Evolutionary conservation across 1,140 invertebrate species (phyloP).

Genomic region (Caenorhabditis briggsae): DNA sequence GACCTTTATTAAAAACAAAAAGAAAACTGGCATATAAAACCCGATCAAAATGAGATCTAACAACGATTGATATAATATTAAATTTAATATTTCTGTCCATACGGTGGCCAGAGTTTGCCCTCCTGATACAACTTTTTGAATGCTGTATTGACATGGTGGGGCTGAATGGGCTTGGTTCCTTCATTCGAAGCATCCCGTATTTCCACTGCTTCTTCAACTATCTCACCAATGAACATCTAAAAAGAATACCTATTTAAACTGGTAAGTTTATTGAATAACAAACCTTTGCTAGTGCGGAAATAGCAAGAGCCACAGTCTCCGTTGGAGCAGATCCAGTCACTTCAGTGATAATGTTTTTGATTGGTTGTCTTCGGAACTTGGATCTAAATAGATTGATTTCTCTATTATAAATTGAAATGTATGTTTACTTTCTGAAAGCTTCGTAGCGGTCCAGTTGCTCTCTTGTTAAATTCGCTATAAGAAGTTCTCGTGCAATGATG

Average conservation of each 20-base stretch:
- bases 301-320: constrained; percentile 58
- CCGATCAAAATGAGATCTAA: not conserved
- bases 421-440: constrained; percentile 54
- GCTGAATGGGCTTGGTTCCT: constrained; percentile 52
- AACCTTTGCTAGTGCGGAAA: constrained; percentile 61
- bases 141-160: constrained; percentile 53
- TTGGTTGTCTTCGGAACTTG: not conserved
- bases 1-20: not conserved
- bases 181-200: constrained; percentile 49
- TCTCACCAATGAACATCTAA: constrained; percentile 60
- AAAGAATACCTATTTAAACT: not conserved
- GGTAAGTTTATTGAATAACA: not conserved
- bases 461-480: constrained; percentile 59
- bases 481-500: not conserved
- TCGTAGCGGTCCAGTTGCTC: constrained; percentile 59
- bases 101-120: constrained; percentile 54
- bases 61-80: not conserved
- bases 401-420: not conserved
- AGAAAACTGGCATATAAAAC: not conserved
- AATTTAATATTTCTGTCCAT: constrained; percentile 33
- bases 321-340: not conserved
- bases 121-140: constrained; percentile 5
- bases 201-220: constrained; percentile 63
- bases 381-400: not conserved
- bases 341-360: constrained; percentile 31